These are phyloP conservation scores for Rhagoletis pomonella DNA, from an alignment of 1,140 invertebrate genomes.

Conservation along the genomic window DNA sequence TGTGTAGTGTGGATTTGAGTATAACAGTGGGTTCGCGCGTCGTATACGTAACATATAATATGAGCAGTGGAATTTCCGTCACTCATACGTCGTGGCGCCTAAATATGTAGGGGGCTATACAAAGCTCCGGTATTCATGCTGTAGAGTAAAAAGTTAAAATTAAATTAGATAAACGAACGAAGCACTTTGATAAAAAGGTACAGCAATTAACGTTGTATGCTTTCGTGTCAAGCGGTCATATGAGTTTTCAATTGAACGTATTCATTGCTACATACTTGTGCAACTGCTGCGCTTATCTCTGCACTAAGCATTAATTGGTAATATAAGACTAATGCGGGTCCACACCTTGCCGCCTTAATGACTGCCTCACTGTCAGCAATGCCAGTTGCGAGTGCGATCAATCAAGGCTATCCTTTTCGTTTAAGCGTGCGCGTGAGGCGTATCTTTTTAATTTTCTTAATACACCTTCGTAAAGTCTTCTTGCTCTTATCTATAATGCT, in stretches of 20 bases:
- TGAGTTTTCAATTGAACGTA: neutral
- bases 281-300: neutral
- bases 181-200: neutral
- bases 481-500: too few relatives aligned
- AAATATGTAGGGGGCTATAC: too few relatives aligned
- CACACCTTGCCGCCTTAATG: neutral
- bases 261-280: neutral
- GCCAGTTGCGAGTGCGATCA: neutral
- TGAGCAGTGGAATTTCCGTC: neutral
- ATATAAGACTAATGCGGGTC: neutral
- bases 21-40: too few relatives aligned
- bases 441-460: too few relatives aligned
- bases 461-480: too few relatives aligned
- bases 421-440: neutral
- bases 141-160: too few relatives aligned
- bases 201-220: neutral
- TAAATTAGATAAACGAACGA: too few relatives aligned
- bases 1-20: too few relatives aligned
- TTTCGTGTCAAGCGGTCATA: slow-evolving; percentile 21
- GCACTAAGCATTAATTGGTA: neutral
- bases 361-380: neutral
- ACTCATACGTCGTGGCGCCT: neutral
- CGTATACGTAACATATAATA: neutral
- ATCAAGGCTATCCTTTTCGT: neutral
- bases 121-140: neutral